Evolutionary conservation across 2,797 vertebrate species (phyloP), one percentile per base, ranked within the genome.

Genomic region (Thunnus albacares): DNA sequence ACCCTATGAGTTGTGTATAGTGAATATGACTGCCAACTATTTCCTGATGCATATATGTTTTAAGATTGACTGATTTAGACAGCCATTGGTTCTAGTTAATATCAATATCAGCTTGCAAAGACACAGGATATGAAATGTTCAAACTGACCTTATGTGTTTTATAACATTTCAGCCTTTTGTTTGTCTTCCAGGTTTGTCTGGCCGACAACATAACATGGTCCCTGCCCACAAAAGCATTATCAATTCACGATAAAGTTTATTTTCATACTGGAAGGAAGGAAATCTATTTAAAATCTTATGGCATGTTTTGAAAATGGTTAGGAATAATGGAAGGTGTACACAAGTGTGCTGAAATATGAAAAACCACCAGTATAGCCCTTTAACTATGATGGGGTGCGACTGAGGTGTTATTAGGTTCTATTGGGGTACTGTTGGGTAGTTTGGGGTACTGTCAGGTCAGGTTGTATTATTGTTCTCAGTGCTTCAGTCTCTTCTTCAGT

Each of bases 391-490:
- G 3, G 64, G 45, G 51, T 69, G 26, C 17, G n/a, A 61, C 22
- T 18, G 43, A 56, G 81, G 45, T 59, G 59, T 69, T 61, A 41
- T 26, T 38, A 18, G 52, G 56, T 77, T 57, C 62, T 71, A 22
- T 6, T 26, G 55, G 58, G 76, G 73, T 72, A 75, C 82, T 35
- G 20, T 61, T 73, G 8, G 72, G 78, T 88, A 52, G 56, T 85
- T 81, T 65, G 61, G 79, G 86, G 75, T 82, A 65, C 79, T 72
- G 73, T 90, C 77, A 80, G 81, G 82, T 86, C 82, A 85, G 84
- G 89, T 86, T 86, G 91, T 93, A 71, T 92, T 91, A 85, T 85
- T 89, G 90, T 94, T 92, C 90, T 95, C 93, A 90, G 92, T 95
- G 93, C 92, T 95, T 95, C 82, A 22, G 87, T 95, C 92, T 94